phyloP scores from a whole-genome alignment of 53 echinoderm and acorn worm genomes.

The Echinometra lucunter region DNA sequence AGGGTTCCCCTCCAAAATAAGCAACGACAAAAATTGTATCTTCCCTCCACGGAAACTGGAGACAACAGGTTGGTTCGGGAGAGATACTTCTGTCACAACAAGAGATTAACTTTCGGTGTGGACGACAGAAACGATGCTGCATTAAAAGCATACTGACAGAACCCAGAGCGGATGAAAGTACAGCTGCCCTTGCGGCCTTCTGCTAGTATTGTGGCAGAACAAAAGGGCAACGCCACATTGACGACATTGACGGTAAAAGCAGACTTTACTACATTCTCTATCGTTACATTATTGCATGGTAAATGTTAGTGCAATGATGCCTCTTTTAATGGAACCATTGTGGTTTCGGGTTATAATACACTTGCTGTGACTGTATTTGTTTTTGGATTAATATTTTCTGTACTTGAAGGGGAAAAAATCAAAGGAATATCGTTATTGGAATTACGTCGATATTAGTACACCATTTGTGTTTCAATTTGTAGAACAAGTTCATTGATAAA shows the following conservation, averaged over 20 bases:
- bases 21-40: not conserved
- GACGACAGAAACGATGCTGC: constrained; percentile 9
- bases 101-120: constrained; percentile 42
- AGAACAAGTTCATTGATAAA: no score
- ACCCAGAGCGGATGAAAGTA: constrained; percentile 6
- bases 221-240: not conserved
- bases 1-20: not conserved
- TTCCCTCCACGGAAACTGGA: not conserved
- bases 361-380: not conserved
- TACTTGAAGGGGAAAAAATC: not conserved
- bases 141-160: constrained; percentile 51
- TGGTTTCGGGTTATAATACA: not conserved
- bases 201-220: not conserved
- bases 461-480: no score
- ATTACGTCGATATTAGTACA: no score
- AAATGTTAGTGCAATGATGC: not conserved
- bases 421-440: not conserved
- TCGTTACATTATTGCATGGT: not conserved
- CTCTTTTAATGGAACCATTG: not conserved
- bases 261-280: not conserved
- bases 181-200: constrained; percentile 13
- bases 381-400: not conserved
- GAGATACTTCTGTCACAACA: constrained; percentile 41
- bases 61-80: constrained; percentile 11
- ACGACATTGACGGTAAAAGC: not conserved